These are phyloP conservation scores for Daktulosphaira vitifoliae DNA, from an alignment of 1,140 invertebrate species.

Conservation along the genomic window DNA sequence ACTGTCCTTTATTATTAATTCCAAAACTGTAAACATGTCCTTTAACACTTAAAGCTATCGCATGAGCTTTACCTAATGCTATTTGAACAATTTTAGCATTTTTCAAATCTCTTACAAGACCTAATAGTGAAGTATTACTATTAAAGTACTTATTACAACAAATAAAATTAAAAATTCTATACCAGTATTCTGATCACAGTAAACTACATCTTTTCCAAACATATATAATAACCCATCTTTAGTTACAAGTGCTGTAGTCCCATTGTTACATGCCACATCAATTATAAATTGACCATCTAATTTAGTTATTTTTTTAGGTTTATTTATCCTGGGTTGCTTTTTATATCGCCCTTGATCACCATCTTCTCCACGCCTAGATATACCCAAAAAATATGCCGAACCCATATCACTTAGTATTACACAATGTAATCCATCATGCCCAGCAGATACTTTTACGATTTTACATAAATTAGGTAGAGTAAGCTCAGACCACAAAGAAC, in stretches of 20 bases:
- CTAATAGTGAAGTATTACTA: constrained; percentile 40
- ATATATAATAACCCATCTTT: constrained; percentile 80
- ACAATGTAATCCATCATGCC: constrained; percentile 87
- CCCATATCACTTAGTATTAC: constrained; percentile 84
- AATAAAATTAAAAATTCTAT: constrained; percentile 24
- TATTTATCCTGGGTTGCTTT: constrained; percentile 77
- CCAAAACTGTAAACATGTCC: constrained; percentile 93
- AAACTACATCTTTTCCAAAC: constrained; percentile 89
- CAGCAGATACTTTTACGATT: constrained; percentile 70
- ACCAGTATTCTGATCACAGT: constrained; percentile 70
- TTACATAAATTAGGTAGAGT: constrained; percentile 64
- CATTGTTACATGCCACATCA: constrained; percentile 84
- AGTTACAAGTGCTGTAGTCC: constrained; percentile 84
- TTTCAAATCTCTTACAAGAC: constrained; percentile 61
- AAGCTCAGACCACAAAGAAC: constrained; percentile 57
- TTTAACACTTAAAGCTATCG: constrained; percentile 74
- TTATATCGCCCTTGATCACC: constrained; percentile 58
- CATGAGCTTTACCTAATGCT: constrained; percentile 90
- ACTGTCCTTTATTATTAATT: constrained; percentile 96
- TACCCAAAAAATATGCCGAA: constrained; percentile 75
- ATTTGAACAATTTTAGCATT: constrained; percentile 75
- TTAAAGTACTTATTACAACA: not conserved
- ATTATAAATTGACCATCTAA: constrained; percentile 76
- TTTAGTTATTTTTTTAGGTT: constrained; percentile 86
- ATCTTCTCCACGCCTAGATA: constrained; percentile 86